A percentile compares a stretch with the other conserved stretches of the same genome.
phyloP scores from a whole-genome alignment of 2,888 invertebrate species.

The Dynastes maya region DNA sequence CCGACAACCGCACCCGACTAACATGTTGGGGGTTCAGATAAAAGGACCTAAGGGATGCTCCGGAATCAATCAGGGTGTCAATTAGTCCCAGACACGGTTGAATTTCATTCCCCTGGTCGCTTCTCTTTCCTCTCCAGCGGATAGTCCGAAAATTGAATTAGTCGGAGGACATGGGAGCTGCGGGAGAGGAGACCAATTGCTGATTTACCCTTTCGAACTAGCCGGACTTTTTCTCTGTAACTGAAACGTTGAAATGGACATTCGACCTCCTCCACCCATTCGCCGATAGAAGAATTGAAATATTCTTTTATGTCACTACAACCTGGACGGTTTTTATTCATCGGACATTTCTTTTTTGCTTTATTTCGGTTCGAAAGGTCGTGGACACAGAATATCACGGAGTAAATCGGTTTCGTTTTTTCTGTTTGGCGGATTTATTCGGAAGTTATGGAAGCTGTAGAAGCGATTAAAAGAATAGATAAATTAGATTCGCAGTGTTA shows the following conservation, averaged over 20 bases:
- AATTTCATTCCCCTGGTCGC: slow-evolving; percentile 57
- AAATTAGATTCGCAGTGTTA: background rate
- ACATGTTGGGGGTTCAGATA: slow-evolving; percentile 50
- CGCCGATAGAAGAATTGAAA: slow-evolving; percentile 37
- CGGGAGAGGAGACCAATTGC: slow-evolving; percentile 56
- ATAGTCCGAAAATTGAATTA: slow-evolving; percentile 63
- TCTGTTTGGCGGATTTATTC: background rate
- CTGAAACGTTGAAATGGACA: slow-evolving; percentile 18
- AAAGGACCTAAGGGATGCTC: slow-evolving; percentile 60
- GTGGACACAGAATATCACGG: background rate
- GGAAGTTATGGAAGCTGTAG: background rate
- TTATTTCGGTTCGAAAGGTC: background rate
- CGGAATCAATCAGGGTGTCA: slow-evolving; percentile 66
- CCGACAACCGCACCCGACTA: slow-evolving; percentile 2
- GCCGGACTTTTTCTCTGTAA: slow-evolving; percentile 27
- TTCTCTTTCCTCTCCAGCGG: slow-evolving; percentile 15
- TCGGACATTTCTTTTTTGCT: background rate
- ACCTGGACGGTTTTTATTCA: background rate
- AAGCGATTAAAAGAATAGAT: background rate
- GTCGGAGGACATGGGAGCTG: slow-evolving; percentile 50
- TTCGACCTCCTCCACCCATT: background rate
- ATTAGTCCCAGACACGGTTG: slow-evolving; percentile 61
- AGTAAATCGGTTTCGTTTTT: background rate
- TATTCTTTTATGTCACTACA: slow-evolving; percentile 31
- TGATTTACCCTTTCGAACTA: slow-evolving; percentile 59